Base-by-base conservation (phyloP, 1,140 invertebrate species). In the Drosophila miranda region DNA sequence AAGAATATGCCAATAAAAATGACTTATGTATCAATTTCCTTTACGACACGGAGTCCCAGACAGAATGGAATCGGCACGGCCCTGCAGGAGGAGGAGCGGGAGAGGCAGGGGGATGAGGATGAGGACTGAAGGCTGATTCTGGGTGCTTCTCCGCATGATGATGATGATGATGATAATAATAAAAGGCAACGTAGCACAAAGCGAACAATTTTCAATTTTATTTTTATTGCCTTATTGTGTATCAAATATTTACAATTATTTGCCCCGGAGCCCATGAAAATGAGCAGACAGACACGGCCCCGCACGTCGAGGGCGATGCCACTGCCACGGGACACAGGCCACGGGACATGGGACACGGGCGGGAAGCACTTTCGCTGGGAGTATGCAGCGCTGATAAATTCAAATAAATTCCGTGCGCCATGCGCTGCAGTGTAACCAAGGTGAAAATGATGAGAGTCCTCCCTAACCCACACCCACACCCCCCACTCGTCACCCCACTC, bases 181-280 rank as follows among this genome's bases (percentile, higher is more conserved):
- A 86, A 86, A 83, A 84, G 76, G 66, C 75, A 76, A 50, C 72
- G 74, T 57, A 68, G 64, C 75, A 79, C 80, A 75, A 83, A 83
- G 80, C 72, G 80, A 72, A 86, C 67, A 87, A 69, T 69, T 86
- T 87, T 87, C 82, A 87, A 87, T 87, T 87, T 87, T 89, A 84
- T 86, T 81, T 89, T 89, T 88, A 88, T 89, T 89, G 84, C 84
- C 84, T 84, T 89, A 89, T 89, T 89, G 83, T 89, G 81, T 86
- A 89, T 89, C 86, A 89, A 89, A 89, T 89, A 89, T 89, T 89
- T 89, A 89, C 86, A 89, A 89, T 89, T 89, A 89, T 89, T 89
- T 89, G 78, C 75, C 82, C 61, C 64, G 66, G 62, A 76, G 69
- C 56, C 60, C 57, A 59, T 71, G 63, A 72, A 87, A 87, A 87